These are phyloP conservation scores for Orientallactaga sibirica DNA, from an alignment of 2,797 vertebrate genomes.

Conservation along the genomic window DNA sequence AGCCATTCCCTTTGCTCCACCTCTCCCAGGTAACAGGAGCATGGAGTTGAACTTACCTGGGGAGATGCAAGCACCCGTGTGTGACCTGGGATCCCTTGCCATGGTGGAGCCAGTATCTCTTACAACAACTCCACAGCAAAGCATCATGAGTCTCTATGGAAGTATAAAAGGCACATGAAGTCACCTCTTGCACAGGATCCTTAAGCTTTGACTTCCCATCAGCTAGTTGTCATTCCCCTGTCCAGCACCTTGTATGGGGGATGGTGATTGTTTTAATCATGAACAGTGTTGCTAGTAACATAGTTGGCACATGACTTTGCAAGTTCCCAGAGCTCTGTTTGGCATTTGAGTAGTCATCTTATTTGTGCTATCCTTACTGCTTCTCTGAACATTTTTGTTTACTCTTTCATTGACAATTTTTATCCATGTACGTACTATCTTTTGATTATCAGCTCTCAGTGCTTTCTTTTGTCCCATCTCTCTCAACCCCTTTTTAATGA, in stretches of 20 bases:
- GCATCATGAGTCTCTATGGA: background rate
- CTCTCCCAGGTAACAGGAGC: background rate
- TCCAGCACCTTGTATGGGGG: background rate
- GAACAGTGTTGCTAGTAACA: background rate
- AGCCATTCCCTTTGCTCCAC: background rate
- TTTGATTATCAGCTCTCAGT: too few species aligned
- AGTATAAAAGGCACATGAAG: background rate
- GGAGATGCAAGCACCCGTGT: background rate
- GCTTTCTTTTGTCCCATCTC: too few species aligned
- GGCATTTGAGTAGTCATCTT: background rate
- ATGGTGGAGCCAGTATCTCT: background rate
- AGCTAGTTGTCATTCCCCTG: background rate
- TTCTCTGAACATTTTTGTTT: background rate
- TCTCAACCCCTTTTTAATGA: too few species aligned
- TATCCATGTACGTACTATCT: too few species aligned
- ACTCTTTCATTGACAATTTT: too few species aligned
- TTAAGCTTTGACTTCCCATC: background rate
- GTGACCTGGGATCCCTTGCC: background rate
- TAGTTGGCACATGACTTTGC: background rate
- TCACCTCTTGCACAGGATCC: background rate
- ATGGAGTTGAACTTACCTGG: background rate
- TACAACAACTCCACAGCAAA: background rate
- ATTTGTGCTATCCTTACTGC: background rate
- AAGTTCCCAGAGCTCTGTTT: constrained; percentile 28
- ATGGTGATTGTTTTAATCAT: background rate